Conservation (phyloP, 2,888 invertebrate genomes). For the Helleia helle region DNA sequence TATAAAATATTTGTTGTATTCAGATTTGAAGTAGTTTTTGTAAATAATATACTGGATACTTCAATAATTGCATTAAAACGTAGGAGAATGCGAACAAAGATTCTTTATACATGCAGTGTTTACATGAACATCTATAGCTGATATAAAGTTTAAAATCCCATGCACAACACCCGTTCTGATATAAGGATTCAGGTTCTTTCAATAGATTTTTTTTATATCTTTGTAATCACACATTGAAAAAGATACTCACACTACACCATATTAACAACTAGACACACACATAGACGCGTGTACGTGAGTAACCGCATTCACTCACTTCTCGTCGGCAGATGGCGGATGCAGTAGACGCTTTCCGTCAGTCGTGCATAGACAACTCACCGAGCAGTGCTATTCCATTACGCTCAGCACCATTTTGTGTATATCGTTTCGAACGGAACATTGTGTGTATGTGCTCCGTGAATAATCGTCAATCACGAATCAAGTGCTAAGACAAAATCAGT, state of each 20-base stretch:
- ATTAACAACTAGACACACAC: slow-evolving; percentile 31
- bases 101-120: slow-evolving; percentile 8
- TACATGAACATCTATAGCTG: not conserved
- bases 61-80: too few relatives aligned
- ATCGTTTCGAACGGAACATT: slow-evolving; percentile 69
- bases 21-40: too few relatives aligned
- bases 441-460: slow-evolving; percentile 70
- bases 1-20: too few relatives aligned
- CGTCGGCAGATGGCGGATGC: slow-evolving; percentile 74
- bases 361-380: slow-evolving; percentile 69
- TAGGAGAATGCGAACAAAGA: too few relatives aligned
- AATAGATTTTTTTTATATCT: slow-evolving; percentile 6
- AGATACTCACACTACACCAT: slow-evolving; percentile 21
- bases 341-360: slow-evolving; percentile 69
- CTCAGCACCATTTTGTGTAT: slow-evolving; percentile 70
- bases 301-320: slow-evolving; percentile 60
- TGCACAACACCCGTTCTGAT: slow-evolving; percentile 2
- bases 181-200: slow-evolving; percentile 10
- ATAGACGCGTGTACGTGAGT: slow-evolving; percentile 35
- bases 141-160: slow-evolving; percentile 5
- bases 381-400: slow-evolving; percentile 54
- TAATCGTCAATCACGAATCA: slow-evolving; percentile 49
- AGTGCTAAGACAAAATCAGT: slow-evolving; percentile 45
- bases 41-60: too few relatives aligned
- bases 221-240: slow-evolving; percentile 2